These are phyloP conservation scores for Aleadryas rufinucha DNA, from an alignment of 2,113 vertebrate genomes.

Conservation along the genomic window DNA sequence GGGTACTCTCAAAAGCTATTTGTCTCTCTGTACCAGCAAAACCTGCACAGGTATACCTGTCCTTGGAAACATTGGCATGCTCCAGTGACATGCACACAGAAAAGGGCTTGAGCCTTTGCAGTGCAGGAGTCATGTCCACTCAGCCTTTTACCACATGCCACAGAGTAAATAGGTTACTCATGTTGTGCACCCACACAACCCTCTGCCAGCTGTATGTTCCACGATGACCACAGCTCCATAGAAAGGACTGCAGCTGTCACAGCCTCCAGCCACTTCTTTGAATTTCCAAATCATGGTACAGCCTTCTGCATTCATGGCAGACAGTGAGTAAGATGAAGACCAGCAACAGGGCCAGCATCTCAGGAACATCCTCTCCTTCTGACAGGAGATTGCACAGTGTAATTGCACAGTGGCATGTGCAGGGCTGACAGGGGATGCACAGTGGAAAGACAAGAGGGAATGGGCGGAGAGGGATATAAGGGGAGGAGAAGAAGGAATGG, in stretches of 20 bases:
- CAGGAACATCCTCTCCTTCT: neutral
- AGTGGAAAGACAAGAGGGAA: neutral
- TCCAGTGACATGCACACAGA: neutral
- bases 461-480: neutral
- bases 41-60: neutral
- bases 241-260: neutral
- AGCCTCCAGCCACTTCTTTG: neutral
- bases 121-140: rapidly evolving
- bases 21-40: neutral
- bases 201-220: neutral
- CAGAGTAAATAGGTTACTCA: neutral
- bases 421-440: neutral
- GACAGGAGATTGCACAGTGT: neutral
- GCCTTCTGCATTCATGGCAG: neutral
- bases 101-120: neutral
- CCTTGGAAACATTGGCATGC: neutral
- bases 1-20: neutral
- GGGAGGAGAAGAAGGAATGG: neutral
- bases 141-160: neutral
- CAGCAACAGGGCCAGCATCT: neutral
- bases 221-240: neutral
- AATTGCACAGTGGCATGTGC: rapidly evolving
- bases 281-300: neutral
- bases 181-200: neutral
- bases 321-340: neutral